Base-by-base conservation (phyloP, 35 echinoderm and acorn worm genomes). In the Chiridota heheva region DNA sequence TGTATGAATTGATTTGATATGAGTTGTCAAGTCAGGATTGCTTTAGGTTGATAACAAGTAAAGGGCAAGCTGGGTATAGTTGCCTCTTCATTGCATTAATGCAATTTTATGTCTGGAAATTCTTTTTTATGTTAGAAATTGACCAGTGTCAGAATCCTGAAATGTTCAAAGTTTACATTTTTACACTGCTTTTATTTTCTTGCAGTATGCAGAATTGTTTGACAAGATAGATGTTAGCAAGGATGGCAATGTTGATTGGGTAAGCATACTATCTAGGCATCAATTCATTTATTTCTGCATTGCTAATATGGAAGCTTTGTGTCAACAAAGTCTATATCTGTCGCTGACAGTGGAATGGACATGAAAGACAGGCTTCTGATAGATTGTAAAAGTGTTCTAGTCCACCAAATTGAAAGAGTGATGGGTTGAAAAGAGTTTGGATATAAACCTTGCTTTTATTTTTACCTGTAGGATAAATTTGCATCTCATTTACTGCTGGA, bases 211-310 rank as follows among this genome's bases (percentile, higher is more conserved):
- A 60, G 92, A 96, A 30, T 75, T 96, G 24, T 96, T 90, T 77
- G 92, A 96, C 48, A 96, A 96, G 69, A 96, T 96, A 28, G 92
- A 96, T 76, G 92, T 96, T 15, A 89, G 81, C 24, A 96, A 96
- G 57, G 92, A 96, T 34, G 87, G 87, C 20, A 82, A 20, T 73
- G 87, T 96, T 63, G 85, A 96, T 69, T 96, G 92, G 92, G 92
- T 96, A 86, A 86, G 86, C 43, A 44, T 38, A 26, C 17, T 27
- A 15, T 58, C 32, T 58, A 33, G 44, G 20, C 31, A 0, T 33
- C 20, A 30, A 5, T 3, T 43, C 40, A 44, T 43, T 44, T n/a
- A 73, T 28, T 13, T 64, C 10, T 18, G 8, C 28, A 27, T 8
- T 22, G 17, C 28, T 64, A 10, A 32, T 27, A 22, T 13, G 10